These are phyloP conservation scores for Lanius collurio DNA, from an alignment of 2,113 vertebrate species.

Conservation along the genomic window DNA sequence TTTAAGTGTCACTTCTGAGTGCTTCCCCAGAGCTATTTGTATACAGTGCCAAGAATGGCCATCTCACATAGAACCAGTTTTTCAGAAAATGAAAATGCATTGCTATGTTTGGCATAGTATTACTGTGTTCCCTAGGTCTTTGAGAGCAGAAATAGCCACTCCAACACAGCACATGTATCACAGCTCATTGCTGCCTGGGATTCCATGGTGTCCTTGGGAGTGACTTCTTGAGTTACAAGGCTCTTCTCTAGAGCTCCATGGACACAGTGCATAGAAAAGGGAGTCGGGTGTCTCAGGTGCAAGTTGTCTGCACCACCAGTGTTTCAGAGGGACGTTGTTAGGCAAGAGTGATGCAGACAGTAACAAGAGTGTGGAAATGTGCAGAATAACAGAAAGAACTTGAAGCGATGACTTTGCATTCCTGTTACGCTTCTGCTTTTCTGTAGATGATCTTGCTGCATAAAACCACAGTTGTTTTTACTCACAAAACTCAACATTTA, in stretches of 20 bases:
- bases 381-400: neutral
- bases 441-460: neutral
- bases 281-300: neutral
- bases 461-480: neutral
- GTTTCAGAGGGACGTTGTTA: neutral
- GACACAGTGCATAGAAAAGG: neutral
- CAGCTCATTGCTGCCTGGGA: neutral
- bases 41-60: neutral
- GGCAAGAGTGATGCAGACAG: neutral
- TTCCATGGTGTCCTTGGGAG: neutral
- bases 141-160: neutral
- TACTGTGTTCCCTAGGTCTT: neutral
- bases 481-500: neutral
- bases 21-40: neutral
- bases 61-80: neutral
- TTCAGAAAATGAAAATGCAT: neutral
- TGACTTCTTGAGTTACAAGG: neutral
- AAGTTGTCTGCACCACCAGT: neutral
- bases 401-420: neutral
- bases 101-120: neutral
- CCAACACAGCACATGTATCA: accelerated
- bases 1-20: neutral
- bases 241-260: neutral
- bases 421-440: neutral
- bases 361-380: neutral